phyloP scores from a whole-genome alignment of 2,888 invertebrate species.

The Drosophila paramelanica region DNA sequence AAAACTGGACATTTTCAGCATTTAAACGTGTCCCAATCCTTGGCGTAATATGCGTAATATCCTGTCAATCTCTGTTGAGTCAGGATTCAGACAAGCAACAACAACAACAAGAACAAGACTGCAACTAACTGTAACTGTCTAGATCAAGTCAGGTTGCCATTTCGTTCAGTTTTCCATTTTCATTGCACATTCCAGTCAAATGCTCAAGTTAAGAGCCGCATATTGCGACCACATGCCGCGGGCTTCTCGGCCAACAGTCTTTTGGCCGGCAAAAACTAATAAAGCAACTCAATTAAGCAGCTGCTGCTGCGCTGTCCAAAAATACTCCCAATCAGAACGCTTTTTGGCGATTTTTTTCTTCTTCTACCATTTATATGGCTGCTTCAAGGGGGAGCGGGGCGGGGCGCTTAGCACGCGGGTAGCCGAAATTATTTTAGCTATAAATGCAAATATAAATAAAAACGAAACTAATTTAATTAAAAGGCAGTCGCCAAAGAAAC shows the following conservation, averaged over 20 bases:
- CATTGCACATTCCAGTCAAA: slow-evolving; percentile 10
- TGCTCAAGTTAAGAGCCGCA: slow-evolving; percentile 3
- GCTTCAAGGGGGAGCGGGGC: slow-evolving; percentile 11
- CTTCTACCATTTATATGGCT: slow-evolving; percentile 44
- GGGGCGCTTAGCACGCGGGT: slow-evolving; percentile 13
- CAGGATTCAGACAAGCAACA: too few relatives aligned
- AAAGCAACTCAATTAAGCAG: slow-evolving; percentile 72
- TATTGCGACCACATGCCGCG: slow-evolving; percentile 27
- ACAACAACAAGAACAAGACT: too few relatives aligned
- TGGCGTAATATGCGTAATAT: too few relatives aligned
- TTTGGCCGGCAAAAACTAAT: slow-evolving; percentile 57
- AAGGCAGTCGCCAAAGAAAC: slow-evolving; percentile 30
- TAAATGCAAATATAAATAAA: slow-evolving; percentile 49
- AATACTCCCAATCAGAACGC: slow-evolving; percentile 44
- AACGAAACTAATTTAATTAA: slow-evolving; percentile 73
- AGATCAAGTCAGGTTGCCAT: neutral
- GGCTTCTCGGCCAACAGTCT: slow-evolving; percentile 28
- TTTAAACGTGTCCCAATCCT: too few relatives aligned
- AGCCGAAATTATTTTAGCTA: slow-evolving; percentile 27
- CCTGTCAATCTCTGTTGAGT: too few relatives aligned
- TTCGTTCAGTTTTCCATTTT: neutral
- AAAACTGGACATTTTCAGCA: too few relatives aligned
- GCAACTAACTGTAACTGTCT: neutral
- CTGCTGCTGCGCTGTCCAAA: slow-evolving; percentile 48
- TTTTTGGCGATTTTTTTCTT: slow-evolving; percentile 26